A percentile compares a stretch with the other conserved stretches of the same genome.
These are phyloP conservation scores for Nyctibius bracteatus DNA, from an alignment of 2,113 vertebrate genomes.

Conservation along the genomic window DNA sequence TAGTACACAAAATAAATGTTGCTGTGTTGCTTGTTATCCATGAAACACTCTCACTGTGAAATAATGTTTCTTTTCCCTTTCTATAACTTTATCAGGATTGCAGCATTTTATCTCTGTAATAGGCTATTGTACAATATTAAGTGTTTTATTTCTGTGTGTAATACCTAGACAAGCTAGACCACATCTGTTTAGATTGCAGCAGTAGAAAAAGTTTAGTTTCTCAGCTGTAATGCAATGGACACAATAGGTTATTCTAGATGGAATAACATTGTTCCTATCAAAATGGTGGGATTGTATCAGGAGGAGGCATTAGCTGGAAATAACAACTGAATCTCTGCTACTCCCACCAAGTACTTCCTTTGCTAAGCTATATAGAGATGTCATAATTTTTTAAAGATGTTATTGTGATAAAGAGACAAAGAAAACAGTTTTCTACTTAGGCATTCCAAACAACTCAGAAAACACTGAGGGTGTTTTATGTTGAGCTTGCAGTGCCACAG, in stretches of 20 bases:
- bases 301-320: neutral
- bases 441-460: neutral
- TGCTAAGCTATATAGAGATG: neutral
- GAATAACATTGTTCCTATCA: neutral
- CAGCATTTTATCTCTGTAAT: slow-evolving; percentile 38
- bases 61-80: slow-evolving; percentile 1
- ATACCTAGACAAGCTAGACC: slow-evolving; percentile 39
- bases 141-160: slow-evolving; percentile 40
- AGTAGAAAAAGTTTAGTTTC: slow-evolving; percentile 50
- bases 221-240: slow-evolving; percentile 1
- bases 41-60: slow-evolving; percentile 8
- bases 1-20: neutral
- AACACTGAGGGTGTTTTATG: neutral
- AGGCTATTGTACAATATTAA: slow-evolving; percentile 2
- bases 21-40: slow-evolving; percentile 8
- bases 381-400: slow-evolving; percentile 38
- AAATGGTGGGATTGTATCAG: neutral
- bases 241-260: slow-evolving; percentile 24
- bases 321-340: neutral
- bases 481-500: neutral
- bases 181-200: slow-evolving; percentile 52
- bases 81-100: slow-evolving; percentile 10
- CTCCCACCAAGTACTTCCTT: neutral
- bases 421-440: neutral
- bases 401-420: slow-evolving; percentile 29